Percentiles rank a stretch among this genome's conserved stretches.
phyloP scores from a whole-genome alignment of 2,113 vertebrate species.

The Puma concolor region DNA sequence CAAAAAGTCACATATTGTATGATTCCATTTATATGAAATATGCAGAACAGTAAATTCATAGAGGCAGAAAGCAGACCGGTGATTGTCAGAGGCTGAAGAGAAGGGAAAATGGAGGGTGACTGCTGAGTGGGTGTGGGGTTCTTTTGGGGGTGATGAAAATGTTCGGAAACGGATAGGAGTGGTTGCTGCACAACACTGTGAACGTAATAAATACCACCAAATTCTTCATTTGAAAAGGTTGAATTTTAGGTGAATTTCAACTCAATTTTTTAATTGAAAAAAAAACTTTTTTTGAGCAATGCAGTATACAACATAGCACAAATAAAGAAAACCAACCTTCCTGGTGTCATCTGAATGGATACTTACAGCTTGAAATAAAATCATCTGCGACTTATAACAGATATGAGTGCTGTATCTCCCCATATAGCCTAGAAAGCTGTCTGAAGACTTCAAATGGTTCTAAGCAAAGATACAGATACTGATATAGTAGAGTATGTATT shows the following conservation, averaged over 20 bases:
- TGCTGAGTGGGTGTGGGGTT: background rate
- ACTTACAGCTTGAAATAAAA: background rate
- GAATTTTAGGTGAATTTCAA: background rate
- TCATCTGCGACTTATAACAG: background rate
- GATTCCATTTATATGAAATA: background rate
- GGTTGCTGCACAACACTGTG: background rate
- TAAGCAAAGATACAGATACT: background rate
- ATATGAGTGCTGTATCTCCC: background rate
- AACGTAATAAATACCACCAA: slow-evolving; percentile 2
- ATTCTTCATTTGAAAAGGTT: background rate
- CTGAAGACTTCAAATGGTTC: background rate
- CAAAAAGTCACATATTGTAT: background rate
- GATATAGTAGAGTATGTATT: background rate
- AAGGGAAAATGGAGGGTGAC: background rate
- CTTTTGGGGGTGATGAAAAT: background rate
- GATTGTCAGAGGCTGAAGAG: background rate
- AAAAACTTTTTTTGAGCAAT: background rate
- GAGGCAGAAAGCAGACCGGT: background rate
- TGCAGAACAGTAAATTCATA: background rate
- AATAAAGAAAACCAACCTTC: slow-evolving; percentile 21
- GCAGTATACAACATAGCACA: background rate
- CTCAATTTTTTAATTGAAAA: background rate
- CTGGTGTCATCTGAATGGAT: background rate
- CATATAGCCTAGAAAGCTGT: background rate
- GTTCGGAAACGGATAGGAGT: background rate